Conservation (phyloP, 2,797 vertebrate species). For the Manis pentadactyla region DNA sequence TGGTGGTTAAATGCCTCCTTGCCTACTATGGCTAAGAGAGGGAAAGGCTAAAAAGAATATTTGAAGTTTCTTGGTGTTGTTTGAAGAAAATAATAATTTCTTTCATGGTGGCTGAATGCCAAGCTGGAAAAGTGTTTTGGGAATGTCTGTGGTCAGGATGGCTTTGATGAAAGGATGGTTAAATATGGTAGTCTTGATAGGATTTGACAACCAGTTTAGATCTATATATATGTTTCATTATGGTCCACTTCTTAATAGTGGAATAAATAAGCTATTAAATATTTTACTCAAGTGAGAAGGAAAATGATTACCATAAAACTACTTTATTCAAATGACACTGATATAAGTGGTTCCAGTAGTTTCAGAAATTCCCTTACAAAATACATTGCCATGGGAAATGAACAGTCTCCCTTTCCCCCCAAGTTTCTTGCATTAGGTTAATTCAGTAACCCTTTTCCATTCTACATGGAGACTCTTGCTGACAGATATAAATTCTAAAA, state of each 20-base stretch:
- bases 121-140: constrained; percentile 2
- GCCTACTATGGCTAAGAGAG: not conserved
- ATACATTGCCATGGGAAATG: not conserved
- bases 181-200: constrained; percentile 23
- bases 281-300: constrained; percentile 46
- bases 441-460: not conserved
- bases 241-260: not conserved
- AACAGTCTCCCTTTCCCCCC: fast-evolving
- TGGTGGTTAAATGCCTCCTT: constrained; percentile 18
- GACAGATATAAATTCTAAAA: constrained; percentile 51
- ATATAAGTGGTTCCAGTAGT: not conserved
- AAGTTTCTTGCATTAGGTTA: not conserved
- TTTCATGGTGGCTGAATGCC: constrained; percentile 23
- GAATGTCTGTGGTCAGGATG: not conserved
- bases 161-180: not conserved
- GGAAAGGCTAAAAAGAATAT: constrained; percentile 22
- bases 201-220: constrained; percentile 22
- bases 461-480: not conserved
- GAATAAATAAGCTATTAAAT: constrained; percentile 36
- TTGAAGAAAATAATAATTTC: not conserved
- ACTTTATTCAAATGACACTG: constrained; percentile 13
- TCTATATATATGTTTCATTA: not conserved
- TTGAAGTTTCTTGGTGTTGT: constrained; percentile 37
- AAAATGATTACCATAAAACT: constrained; percentile 12
- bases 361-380: not conserved